Conservation (phyloP, 1,140 invertebrate genomes). For the Calycopis cecrops region DNA sequence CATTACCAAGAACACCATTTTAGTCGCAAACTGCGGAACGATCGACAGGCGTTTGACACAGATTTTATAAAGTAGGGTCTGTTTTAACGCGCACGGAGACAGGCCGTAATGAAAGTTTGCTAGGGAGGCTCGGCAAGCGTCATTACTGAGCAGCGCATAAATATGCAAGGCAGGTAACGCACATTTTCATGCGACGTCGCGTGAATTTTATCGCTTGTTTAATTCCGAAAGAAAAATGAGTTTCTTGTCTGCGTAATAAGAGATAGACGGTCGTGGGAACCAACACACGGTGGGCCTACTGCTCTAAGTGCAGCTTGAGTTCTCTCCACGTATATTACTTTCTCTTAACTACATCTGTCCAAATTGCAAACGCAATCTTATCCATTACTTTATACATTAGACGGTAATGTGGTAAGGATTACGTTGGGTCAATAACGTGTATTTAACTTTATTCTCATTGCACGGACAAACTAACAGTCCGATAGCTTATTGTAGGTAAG, state of each 20-base stretch:
- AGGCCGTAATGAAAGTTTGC: slow-evolving; percentile 62
- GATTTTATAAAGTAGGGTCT: slow-evolving; percentile 60
- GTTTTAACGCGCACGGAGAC: slow-evolving; percentile 47
- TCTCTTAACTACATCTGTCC: slow-evolving; percentile 53
- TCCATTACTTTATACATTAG: slow-evolving; percentile 56
- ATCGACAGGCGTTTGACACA: slow-evolving; percentile 62
- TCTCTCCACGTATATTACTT: slow-evolving; percentile 65
- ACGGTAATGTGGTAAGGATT: slow-evolving; percentile 50
- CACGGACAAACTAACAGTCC: not conserved
- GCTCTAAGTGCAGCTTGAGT: slow-evolving; percentile 64
- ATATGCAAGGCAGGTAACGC: slow-evolving; percentile 74
- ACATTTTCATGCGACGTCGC: slow-evolving; percentile 73
- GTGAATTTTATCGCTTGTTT: slow-evolving; percentile 74
- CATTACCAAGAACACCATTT: slow-evolving; percentile 2
- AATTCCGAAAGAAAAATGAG: slow-evolving; percentile 70
- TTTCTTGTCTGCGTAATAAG: slow-evolving; percentile 58
- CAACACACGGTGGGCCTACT: slow-evolving; percentile 41
- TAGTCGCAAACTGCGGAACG: slow-evolving; percentile 38
- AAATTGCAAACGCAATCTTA: slow-evolving; percentile 57
- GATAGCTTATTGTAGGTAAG: slow-evolving; percentile 22
- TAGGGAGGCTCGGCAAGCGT: slow-evolving; percentile 65
- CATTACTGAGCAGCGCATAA: slow-evolving; percentile 70
- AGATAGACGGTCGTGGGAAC: slow-evolving; percentile 65
- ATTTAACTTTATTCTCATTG: slow-evolving; percentile 54
- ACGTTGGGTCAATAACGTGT: slow-evolving; percentile 49